phyloP scores from a whole-genome alignment of 2,797 vertebrate species.

The Oryzias sinensis region DNA sequence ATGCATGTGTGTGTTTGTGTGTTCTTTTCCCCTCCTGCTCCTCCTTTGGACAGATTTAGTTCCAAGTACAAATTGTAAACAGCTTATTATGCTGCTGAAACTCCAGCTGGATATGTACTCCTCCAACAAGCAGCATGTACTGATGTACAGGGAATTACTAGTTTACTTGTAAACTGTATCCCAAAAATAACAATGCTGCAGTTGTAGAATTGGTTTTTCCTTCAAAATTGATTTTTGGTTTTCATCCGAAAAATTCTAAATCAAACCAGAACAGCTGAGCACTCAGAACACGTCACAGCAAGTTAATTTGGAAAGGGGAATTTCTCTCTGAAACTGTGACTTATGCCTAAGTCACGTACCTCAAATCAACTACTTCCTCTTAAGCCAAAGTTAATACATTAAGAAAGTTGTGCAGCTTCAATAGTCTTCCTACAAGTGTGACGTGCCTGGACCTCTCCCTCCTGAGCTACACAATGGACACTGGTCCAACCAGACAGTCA shows the following conservation, averaged over 20 bases:
- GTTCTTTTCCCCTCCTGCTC: conserved; percentile 43
- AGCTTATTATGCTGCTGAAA: conserved; percentile 80
- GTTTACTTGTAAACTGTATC: too few relatives aligned
- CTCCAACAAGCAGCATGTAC: conserved; percentile 56
- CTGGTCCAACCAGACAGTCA: conserved; percentile 59
- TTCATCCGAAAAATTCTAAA: conserved; percentile 6
- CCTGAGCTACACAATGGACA: conserved; percentile 51
- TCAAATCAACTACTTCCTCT: conserved; percentile 63
- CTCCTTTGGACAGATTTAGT: conserved; percentile 65
- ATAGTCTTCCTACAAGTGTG: conserved; percentile 26
- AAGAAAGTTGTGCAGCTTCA: conserved; percentile 44
- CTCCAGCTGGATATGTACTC: conserved; percentile 71
- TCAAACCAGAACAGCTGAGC: neutral
- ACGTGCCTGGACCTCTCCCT: conserved; percentile 41
- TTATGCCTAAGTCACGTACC: conserved; percentile 57
- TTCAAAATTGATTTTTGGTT: neutral
- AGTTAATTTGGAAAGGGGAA: conserved; percentile 19
- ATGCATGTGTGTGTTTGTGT: conserved; percentile 39
- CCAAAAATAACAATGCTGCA: too few relatives aligned
- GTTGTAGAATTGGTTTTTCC: neutral
- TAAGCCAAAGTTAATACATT: conserved; percentile 48
- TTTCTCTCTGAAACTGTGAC: conserved; percentile 9
- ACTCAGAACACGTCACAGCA: conserved; percentile 4
- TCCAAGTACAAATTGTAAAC: conserved; percentile 84
- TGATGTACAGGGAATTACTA: conserved; percentile 45